Conservation (phyloP, 2,113 vertebrate species). For the Pangasianodon hypophthalmus region DNA sequence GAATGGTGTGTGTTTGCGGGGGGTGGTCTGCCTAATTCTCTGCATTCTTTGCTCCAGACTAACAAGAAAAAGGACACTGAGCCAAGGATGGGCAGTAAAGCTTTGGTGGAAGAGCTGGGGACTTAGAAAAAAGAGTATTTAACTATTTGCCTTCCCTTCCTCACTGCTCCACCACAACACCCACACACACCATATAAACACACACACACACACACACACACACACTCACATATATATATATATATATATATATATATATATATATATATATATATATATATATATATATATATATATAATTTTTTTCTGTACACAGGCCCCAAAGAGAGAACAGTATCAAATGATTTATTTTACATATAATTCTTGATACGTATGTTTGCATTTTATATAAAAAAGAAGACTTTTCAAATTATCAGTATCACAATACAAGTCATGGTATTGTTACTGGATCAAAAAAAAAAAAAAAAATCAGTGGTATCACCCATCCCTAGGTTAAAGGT, state of each 20-base stretch:
- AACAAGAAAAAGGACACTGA: constrained; percentile 45
- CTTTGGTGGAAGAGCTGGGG: neutral
- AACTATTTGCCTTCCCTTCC: neutral
- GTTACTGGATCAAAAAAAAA: neutral
- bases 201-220: constrained; percentile 25
- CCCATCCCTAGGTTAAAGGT: constrained; percentile 46
- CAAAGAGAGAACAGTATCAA: too few relatives aligned
- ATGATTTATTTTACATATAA: too few relatives aligned
- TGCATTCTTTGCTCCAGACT: constrained; percentile 32
- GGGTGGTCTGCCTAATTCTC: constrained; percentile 34
- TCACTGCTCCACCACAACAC: neutral
- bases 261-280: neutral
- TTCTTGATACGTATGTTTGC: neutral
- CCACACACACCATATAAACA: neutral
- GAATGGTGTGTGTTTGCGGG: constrained; percentile 33
- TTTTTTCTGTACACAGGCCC: too few relatives aligned
- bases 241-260: neutral
- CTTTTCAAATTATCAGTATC: neutral
- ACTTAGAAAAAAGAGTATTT: constrained; percentile 4
- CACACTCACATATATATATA: neutral
- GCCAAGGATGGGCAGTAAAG: constrained; percentile 11
- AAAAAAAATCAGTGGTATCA: neutral
- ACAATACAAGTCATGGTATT: neutral
- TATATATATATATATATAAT: neutral
- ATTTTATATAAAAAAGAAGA: neutral